phyloP scores from a whole-genome alignment of 2,113 vertebrate genomes.

The Gracilinanus agilis region DNA sequence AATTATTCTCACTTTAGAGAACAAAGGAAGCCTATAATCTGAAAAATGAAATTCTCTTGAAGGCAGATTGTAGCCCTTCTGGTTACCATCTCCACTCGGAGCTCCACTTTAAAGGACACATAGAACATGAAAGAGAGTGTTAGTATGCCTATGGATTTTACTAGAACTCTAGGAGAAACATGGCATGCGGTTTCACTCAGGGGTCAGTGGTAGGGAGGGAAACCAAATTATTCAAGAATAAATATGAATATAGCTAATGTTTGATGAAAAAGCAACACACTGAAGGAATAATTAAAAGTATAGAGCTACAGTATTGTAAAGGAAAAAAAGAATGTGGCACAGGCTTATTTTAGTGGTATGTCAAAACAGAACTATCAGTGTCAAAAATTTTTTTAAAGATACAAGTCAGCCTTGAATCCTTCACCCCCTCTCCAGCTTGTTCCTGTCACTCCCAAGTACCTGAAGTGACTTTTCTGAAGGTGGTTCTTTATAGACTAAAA shows the following conservation, averaged over 20 bases:
- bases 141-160: neutral
- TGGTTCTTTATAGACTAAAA: constrained; percentile 53
- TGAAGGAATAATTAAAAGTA: constrained; percentile 42
- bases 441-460: constrained; percentile 17
- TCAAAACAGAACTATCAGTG: constrained; percentile 65
- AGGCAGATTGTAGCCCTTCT: neutral
- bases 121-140: neutral
- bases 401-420: neutral
- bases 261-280: neutral
- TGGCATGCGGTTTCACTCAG: constrained; percentile 39
- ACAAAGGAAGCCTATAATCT: neutral
- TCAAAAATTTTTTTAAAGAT: constrained; percentile 44
- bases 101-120: neutral
- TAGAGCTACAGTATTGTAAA: constrained; percentile 58
- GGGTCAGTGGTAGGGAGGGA: neutral
- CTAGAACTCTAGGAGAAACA: neutral
- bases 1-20: neutral
- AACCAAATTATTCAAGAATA: constrained; percentile 55
- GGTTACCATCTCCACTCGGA: neutral
- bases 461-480: constrained; percentile 57
- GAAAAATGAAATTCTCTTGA: neutral
- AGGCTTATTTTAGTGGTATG: constrained; percentile 64
- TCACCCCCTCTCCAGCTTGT: constrained; percentile 28
- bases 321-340: constrained; percentile 60
- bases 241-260: constrained; percentile 58